Base-by-base conservation (phyloP, 1,140 invertebrate genomes). In the Anoplophora glabripennis region DNA sequence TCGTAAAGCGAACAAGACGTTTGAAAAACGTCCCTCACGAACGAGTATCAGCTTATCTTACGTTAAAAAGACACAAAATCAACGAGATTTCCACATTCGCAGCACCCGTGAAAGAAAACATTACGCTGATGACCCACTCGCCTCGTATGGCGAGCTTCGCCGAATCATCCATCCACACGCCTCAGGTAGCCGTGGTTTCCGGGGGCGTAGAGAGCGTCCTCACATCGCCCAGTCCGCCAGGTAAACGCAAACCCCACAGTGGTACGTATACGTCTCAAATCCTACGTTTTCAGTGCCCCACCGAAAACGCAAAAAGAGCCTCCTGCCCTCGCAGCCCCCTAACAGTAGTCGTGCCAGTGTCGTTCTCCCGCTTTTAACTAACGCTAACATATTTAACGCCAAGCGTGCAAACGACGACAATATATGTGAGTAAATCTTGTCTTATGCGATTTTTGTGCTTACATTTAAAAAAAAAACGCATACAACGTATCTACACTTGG, bases 321-420 rank as follows among this genome's bases (percentile, higher is more conserved):
- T 86, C 48, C 81, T 83, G 59, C 86, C 84, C 12, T 82, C 80
- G 36, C 82, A 87, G 69, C 83, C 83, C 53, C 86, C 86, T 52
- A 81, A 83, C 64, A 88, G 84, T 75, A 86, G 85, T 63, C 79
- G 86, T 65, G 86, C 86, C 57, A 89, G 87, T 77, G 86, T 89
- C 56, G 86, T 88, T 63, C 87, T 91, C 75, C 89, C 89, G 5
- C 78, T 89, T 61, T 79, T 88, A 65, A 78, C 73, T 48, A 78
- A 75, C 57, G 76, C 76, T 65, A 78, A 80, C 63, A 78, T 78
- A 7, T 82, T 81, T 70, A 47, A 41, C 17, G 63, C 66, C 53
- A 73, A 68, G 64, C 66, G 67, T 49, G 48, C 57, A n/a, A 63
- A 68, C 47, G 68, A 70, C 15, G 70, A 73, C 51, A 66, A 55